phyloP scores from a whole-genome alignment of 2,888 invertebrate species.

The Fragum fragum region DNA sequence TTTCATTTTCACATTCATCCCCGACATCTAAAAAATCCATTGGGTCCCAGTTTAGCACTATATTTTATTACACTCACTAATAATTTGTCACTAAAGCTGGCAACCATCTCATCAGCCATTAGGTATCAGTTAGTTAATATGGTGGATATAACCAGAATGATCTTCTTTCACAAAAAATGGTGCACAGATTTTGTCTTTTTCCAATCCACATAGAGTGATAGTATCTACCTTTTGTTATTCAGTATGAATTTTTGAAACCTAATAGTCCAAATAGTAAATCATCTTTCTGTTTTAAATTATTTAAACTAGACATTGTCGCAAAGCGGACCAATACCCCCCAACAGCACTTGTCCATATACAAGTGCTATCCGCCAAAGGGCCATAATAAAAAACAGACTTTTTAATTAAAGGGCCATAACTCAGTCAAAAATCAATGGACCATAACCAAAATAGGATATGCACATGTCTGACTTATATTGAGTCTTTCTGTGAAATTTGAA shows the following conservation, averaged over 20 bases:
- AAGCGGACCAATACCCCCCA: no score
- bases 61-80: not conserved
- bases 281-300: not conserved
- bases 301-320: no score
- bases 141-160: not conserved
- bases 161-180: not conserved
- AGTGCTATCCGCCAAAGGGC: no score
- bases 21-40: conserved; percentile 80
- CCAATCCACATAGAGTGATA: not conserved
- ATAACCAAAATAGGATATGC: no score
- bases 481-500: no score
- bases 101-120: conserved; percentile 27
- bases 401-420: no score
- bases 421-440: no score
- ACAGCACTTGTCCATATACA: no score
- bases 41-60: conserved; percentile 48
- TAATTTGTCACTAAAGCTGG: conserved; percentile 15
- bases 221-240: conserved; percentile 13
- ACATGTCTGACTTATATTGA: no score
- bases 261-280: not conserved
- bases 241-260: conserved; percentile 8
- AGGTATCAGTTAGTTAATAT: not conserved
- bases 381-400: no score
- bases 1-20: conserved; percentile 66
- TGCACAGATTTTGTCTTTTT: not conserved